These are phyloP conservation scores for Sminthurides bifidus DNA, from an alignment of 1,140 invertebrate species.

Conservation along the genomic window DNA sequence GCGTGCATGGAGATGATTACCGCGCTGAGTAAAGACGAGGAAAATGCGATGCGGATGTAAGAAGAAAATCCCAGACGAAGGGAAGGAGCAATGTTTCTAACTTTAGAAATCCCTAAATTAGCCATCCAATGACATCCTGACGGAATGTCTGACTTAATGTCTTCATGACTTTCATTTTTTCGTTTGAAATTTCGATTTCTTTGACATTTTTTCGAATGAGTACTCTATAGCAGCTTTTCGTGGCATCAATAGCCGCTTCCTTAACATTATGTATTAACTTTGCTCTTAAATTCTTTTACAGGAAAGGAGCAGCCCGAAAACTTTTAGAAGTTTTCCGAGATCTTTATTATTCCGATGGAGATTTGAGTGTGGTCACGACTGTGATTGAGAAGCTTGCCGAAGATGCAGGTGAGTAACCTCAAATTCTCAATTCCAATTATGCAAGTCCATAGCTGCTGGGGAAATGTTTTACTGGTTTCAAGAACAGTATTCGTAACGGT, in stretches of 20 bases:
- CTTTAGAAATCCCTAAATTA: constrained; percentile 28
- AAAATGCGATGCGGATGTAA: no score
- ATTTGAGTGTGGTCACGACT: constrained; percentile 36
- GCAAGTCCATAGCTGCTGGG: no score
- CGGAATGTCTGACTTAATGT: constrained; percentile 25
- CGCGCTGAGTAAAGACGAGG: no score
- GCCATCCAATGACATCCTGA: constrained; percentile 24
- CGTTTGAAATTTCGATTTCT: neutral
- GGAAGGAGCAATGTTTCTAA: constrained; percentile 24
- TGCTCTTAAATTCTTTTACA: constrained; percentile 26
- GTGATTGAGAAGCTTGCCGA: constrained; percentile 39
- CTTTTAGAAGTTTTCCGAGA: constrained; percentile 40
- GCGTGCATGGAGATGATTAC: no score
- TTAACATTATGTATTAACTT: neutral
- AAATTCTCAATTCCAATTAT: no score
- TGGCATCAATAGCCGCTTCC: neutral
- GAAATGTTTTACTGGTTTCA: constrained; percentile 1
- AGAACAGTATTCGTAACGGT: neutral
- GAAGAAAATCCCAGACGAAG: constrained; percentile 21
- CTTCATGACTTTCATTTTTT: constrained; percentile 19
- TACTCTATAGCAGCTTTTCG: neutral
- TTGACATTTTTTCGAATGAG: constrained; percentile 1
- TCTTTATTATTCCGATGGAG: constrained; percentile 36
- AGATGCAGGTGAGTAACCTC: constrained; percentile 41
- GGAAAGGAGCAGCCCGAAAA: constrained; percentile 41